Base-by-base conservation (phyloP, 2,113 vertebrate species). In the Ochotona princeps region DNA sequence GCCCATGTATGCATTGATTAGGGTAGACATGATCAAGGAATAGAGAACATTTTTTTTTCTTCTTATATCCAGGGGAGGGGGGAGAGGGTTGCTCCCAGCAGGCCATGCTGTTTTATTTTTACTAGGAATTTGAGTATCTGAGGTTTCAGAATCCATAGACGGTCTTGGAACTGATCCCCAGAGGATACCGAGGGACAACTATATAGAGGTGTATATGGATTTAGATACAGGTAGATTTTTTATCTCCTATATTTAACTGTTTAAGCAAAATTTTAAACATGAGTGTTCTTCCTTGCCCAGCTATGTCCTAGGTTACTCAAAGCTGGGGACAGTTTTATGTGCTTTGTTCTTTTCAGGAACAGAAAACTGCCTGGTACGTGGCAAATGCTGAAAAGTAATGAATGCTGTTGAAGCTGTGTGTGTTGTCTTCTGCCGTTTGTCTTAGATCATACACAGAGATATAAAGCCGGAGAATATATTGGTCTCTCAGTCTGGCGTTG, bases 381-480 rank as follows among this genome's bases (percentile, higher is more conserved):
- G 61, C 69, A 81, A 65, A 15, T 69, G 2, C 15, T 79, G 32
- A 25, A n/a, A 89, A 65, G 57, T 83, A 79, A 35, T 63, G 72
- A 63, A 87, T 67, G 65, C 72, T 69, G 12, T 51, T 44, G 38
- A 44, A 44, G 83, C 95, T 70, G 70, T 60, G 11, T 60, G 38
- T 73, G 2, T 76, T 88, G 79, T 32, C 10, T 26, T 87, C 20
- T 94, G 7, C 21, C 95, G 92, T 86, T 90, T 81, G 51, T 92
- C 81, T 76, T 97, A 99, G 99, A 98, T 99, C 81, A 99, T 99
- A 95, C 99, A 99, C 80, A 98, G 99, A 57, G 99, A 99, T 96
- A 98, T 99, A 95, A 99, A 99, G 96, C 99, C 99, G 12, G 99
- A 99, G 95, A 99, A 99, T 96, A 98, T 99, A n/a, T 97, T 99